Conservation (phyloP, 1,140 invertebrate species). For the Mactra quadrangularis region DNA sequence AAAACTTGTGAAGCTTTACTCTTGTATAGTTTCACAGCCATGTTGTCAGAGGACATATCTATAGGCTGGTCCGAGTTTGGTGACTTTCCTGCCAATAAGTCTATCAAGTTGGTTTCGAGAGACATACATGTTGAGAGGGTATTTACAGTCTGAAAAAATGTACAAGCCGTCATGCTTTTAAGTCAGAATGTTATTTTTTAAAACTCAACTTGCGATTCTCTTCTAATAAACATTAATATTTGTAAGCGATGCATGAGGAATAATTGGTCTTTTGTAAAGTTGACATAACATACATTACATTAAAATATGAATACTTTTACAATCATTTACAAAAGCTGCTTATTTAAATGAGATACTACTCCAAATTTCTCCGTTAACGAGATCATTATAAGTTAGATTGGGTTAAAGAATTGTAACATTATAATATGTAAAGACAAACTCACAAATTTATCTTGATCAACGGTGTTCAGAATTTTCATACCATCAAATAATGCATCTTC, state of each 20-base stretch:
- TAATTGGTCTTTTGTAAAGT: too few species aligned
- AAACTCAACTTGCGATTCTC: too few species aligned
- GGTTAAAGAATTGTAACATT: too few species aligned
- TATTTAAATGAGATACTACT: too few species aligned
- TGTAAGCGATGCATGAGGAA: too few species aligned
- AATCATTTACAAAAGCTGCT: too few species aligned
- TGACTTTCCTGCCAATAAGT: neutral
- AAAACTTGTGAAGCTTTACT: neutral
- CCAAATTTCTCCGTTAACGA: too few species aligned
- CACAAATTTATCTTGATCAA: conserved; percentile 28
- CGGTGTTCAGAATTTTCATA: conserved; percentile 8
- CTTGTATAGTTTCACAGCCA: neutral
- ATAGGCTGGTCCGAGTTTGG: conserved; percentile 22
- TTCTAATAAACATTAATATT: too few species aligned
- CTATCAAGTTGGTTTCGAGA: neutral
- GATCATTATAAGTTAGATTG: too few species aligned
- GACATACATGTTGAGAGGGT: neutral
- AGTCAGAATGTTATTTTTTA: neutral
- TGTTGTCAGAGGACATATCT: neutral
- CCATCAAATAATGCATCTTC: neutral
- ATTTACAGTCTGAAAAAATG: neutral
- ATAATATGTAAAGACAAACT: too few species aligned
- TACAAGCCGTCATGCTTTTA: neutral
- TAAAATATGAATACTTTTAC: too few species aligned
- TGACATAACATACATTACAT: too few species aligned